Evolutionary conservation across 2,888 invertebrate species (phyloP).

Genomic region (Thecocarcelia acutangulata): DNA sequence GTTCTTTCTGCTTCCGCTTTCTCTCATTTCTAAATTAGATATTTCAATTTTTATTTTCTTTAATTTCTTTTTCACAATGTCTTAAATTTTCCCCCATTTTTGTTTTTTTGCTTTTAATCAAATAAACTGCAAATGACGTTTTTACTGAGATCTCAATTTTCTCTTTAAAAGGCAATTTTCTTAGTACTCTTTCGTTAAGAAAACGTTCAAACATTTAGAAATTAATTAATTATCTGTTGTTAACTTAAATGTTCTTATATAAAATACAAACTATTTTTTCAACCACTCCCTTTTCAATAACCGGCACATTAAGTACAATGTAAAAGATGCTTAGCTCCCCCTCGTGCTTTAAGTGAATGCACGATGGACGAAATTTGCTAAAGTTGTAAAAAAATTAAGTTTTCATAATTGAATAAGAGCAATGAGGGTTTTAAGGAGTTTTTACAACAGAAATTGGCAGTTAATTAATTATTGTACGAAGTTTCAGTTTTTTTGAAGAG

Average conservation of each 20-base stretch:
- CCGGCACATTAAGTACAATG: too few species aligned
- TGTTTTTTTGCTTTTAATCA: neutral
- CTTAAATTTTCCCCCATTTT: slow-evolving; percentile 4
- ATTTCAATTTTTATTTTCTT: slow-evolving; percentile 68
- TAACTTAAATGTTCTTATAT: slow-evolving; percentile 54
- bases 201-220: slow-evolving; percentile 24
- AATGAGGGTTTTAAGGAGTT: slow-evolving; percentile 7
- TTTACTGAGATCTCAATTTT: neutral
- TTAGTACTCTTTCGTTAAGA: neutral
- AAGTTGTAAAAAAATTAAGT: slow-evolving; percentile 1
- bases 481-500: neutral
- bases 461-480: slow-evolving; percentile 35
- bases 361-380: slow-evolving; percentile 12
- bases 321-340: too few species aligned
- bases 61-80: too few species aligned
- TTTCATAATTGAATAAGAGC: neutral
- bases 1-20: too few species aligned
- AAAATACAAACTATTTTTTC: slow-evolving; percentile 60
- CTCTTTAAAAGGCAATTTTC: neutral
- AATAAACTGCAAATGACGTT: slow-evolving; percentile 51
- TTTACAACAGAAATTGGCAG: slow-evolving; percentile 28
- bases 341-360: neutral
- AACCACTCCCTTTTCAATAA: too few species aligned
- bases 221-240: slow-evolving; percentile 66
- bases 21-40: slow-evolving; percentile 9